phyloP scores from a whole-genome alignment of 2,797 vertebrate species.

The Thripadectes ignobilis region DNA sequence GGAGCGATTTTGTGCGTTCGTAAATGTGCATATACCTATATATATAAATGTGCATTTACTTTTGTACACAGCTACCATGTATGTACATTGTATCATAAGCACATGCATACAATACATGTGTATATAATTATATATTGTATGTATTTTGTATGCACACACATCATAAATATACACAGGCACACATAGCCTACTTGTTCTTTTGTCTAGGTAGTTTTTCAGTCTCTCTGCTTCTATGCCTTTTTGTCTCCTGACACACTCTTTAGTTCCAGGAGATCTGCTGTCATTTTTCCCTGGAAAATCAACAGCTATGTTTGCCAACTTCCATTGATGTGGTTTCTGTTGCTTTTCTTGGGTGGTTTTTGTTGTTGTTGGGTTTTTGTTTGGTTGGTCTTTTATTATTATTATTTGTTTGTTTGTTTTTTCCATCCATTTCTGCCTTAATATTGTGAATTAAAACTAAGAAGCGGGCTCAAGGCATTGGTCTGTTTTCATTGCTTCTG shows the following conservation, averaged over 20 bases:
- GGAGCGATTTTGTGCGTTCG: neutral
- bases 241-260: neutral
- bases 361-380: too few species aligned
- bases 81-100: neutral
- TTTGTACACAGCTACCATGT: neutral
- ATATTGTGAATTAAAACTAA: neutral
- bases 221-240: neutral
- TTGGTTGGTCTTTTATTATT: too few species aligned
- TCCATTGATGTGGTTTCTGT: neutral
- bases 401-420: neutral
- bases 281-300: neutral
- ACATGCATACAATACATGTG: fast-evolving
- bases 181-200: neutral
- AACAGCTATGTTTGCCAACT: neutral
- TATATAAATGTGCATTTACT: fast-evolving
- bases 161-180: neutral
- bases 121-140: neutral
- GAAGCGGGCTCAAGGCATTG: neutral
- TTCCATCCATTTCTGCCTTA: neutral
- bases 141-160: neutral
- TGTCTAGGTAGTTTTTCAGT: neutral
- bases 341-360: neutral
- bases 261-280: neutral
- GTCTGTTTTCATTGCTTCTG: neutral
- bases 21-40: neutral